Conservation (phyloP, 2,113 vertebrate species). For the Setophaga coronata region DNA sequence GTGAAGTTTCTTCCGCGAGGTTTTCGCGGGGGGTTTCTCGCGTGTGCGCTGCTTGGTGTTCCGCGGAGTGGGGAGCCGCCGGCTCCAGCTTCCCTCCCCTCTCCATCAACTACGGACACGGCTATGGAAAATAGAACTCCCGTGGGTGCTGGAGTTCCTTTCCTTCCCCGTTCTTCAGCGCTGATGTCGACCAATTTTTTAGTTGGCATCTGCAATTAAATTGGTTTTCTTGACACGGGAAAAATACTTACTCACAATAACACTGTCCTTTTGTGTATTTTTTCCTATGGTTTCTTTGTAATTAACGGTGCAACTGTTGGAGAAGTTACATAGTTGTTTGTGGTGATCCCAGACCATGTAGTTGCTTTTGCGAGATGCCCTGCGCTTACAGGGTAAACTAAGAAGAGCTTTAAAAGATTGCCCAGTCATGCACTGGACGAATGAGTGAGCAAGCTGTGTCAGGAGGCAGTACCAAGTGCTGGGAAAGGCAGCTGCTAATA, state of each 20-base stretch:
- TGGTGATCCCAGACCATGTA: background rate
- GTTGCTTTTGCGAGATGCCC: background rate
- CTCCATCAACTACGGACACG: background rate
- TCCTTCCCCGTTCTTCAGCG: background rate
- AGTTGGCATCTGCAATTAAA: background rate
- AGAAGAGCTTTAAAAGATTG: background rate
- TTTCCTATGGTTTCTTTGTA: background rate
- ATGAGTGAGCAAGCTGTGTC: background rate
- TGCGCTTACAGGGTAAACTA: too few relatives aligned
- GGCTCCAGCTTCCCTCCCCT: background rate
- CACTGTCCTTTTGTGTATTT: background rate
- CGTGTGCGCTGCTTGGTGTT: background rate
- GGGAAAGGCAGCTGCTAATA: background rate
- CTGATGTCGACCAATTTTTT: background rate
- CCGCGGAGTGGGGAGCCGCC: background rate
- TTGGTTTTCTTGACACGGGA: background rate
- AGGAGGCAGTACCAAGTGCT: background rate
- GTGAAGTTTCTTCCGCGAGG: background rate
- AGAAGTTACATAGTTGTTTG: background rate
- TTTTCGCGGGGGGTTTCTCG: background rate
- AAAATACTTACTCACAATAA: background rate
- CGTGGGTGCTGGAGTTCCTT: rapidly evolving
- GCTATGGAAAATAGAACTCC: rapidly evolving
- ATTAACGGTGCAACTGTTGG: background rate
- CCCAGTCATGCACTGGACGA: background rate